Evolutionary conservation across 2,888 invertebrate genomes (phyloP).

Genomic region (Nomada lathburiana): DNA sequence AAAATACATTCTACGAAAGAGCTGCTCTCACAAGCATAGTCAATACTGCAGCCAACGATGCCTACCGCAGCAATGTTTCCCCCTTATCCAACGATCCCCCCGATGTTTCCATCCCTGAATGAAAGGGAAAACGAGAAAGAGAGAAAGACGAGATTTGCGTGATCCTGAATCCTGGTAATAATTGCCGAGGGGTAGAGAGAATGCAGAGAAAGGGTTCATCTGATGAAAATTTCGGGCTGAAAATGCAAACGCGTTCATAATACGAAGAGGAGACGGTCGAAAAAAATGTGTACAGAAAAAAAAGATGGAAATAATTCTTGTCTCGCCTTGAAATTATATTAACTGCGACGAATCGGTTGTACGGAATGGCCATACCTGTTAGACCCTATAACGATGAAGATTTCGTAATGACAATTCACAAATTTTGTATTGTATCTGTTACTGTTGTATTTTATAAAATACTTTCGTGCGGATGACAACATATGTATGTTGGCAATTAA

Average conservation of each 20-base stretch:
- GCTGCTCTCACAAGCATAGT: conserved; percentile 70
- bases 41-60: conserved; percentile 77
- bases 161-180: conserved; percentile 67
- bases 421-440: too few relatives aligned
- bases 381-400: not conserved
- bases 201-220: conserved; percentile 59
- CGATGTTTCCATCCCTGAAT: conserved; percentile 38
- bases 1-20: conserved; percentile 71
- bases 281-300: not conserved
- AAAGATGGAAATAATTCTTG: not conserved
- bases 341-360: not conserved
- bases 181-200: conserved; percentile 62
- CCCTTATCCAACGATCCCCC: conserved; percentile 52
- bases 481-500: not conserved
- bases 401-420: too few relatives aligned
- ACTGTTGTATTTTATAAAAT: not conserved
- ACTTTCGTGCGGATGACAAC: not conserved
- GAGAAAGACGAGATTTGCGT: conserved; percentile 60
- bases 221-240: conserved; percentile 60
- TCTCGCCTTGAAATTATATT: not conserved
- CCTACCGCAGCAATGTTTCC: conserved; percentile 56
- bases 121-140: conserved; percentile 58
- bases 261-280: conserved; percentile 2
- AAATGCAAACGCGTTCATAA: conserved; percentile 47
- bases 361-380: not conserved